Conservation (phyloP, 2,888 invertebrate species). For the Phortica magna region DNA sequence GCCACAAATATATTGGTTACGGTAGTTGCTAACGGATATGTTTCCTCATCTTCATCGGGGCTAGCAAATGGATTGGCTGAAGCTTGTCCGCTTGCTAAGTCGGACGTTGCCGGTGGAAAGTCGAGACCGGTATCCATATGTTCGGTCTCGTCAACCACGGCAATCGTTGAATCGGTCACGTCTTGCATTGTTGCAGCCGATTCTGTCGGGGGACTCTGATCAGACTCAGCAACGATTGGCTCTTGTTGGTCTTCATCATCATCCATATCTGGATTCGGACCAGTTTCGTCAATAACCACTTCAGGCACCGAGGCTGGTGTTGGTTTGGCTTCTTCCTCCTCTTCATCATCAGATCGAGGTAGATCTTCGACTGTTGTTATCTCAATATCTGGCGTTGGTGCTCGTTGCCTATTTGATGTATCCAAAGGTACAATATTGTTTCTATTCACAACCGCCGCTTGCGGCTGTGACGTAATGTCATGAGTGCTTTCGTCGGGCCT, state of each 20-base stretch:
- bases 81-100: constrained; percentile 70
- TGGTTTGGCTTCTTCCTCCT: constrained; percentile 64
- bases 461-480: constrained; percentile 75
- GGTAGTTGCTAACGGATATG: constrained; percentile 57
- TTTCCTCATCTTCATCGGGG: constrained; percentile 76
- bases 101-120: constrained; percentile 67
- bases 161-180: constrained; percentile 58
- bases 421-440: constrained; percentile 69
- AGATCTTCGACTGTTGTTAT: constrained; percentile 77
- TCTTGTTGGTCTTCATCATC: constrained; percentile 41
- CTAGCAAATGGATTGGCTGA: constrained; percentile 79
- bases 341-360: constrained; percentile 77
- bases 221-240: constrained; percentile 56
- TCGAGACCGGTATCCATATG: constrained; percentile 77
- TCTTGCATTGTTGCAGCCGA: constrained; percentile 66
- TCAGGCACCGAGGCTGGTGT: constrained; percentile 42
- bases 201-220: constrained; percentile 72
- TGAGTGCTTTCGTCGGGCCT: constrained; percentile 76
- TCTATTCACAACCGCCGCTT: constrained; percentile 69
- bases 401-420: constrained; percentile 63
- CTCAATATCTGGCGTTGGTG: constrained; percentile 77
- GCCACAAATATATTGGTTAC: constrained; percentile 68
- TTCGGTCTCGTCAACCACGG: constrained; percentile 62
- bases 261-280: constrained; percentile 44
- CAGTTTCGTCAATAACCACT: constrained; percentile 44